Evolutionary conservation across 2,888 invertebrate genomes (phyloP).

Genomic region (Phrixothrix hirtus): DNA sequence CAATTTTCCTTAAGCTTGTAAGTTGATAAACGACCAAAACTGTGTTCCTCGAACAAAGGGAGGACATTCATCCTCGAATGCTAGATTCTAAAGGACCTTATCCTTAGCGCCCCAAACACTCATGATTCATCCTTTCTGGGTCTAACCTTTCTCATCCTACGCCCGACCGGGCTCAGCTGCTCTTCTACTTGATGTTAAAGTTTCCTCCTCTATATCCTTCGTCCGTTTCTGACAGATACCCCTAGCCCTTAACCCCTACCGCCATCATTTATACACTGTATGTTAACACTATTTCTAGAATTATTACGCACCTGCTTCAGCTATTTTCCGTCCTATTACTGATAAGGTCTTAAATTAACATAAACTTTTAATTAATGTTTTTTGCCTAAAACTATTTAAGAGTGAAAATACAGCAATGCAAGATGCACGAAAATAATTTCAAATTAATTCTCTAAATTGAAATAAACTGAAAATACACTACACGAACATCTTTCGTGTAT

Average conservation of each 20-base stretch:
- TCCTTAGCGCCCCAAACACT: conserved; percentile 50
- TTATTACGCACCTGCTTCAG: conserved; percentile 27
- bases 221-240: conserved; percentile 33
- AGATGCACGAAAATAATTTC: too few relatives aligned
- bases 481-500: too few relatives aligned
- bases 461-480: too few relatives aligned
- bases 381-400: too few relatives aligned
- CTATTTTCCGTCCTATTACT: conserved; percentile 17
- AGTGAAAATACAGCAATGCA: too few relatives aligned
- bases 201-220: conserved; percentile 42
- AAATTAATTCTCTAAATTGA: too few relatives aligned
- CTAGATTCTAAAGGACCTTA: conserved; percentile 48
- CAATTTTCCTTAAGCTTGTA: conserved; percentile 18
- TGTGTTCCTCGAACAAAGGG: conserved; percentile 41
- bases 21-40: conserved; percentile 40
- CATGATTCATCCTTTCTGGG: conserved; percentile 54
- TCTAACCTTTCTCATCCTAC: conserved; percentile 50
- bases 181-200: conserved; percentile 38
- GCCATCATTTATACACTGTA: conserved; percentile 30
- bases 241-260: conserved; percentile 32
- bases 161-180: conserved; percentile 43
- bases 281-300: conserved; percentile 30
- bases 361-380: conserved; percentile 1
- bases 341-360: conserved; percentile 9
- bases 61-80: conserved; percentile 42